Evolutionary conservation across 2,888 invertebrate genomes (phyloP).

Genomic region (Dysmachus trigonus): DNA sequence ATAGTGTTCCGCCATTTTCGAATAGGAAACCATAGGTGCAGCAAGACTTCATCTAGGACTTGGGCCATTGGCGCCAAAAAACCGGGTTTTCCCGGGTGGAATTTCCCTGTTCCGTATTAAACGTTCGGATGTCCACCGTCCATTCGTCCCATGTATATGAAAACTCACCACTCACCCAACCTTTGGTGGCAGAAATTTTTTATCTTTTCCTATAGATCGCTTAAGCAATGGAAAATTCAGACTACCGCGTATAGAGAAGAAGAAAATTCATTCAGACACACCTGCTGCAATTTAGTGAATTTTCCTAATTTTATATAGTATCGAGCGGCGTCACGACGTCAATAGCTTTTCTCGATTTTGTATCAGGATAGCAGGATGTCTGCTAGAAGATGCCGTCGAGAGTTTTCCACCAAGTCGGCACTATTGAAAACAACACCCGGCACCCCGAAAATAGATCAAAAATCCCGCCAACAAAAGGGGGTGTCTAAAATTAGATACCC

Average conservation of each 20-base stretch:
- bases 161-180: neutral
- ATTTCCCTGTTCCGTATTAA: neutral
- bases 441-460: slow-evolving; percentile 42
- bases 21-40: slow-evolving; percentile 30
- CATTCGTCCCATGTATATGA: neutral
- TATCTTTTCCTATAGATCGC: neutral
- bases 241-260: neutral
- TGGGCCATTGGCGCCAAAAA: neutral
- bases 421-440: neutral
- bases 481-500: slow-evolving; percentile 40
- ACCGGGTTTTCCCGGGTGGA: slow-evolving; percentile 21
- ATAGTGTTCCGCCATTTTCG: slow-evolving; percentile 43
- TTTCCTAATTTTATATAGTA: slow-evolving; percentile 26
- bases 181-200: neutral
- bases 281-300: neutral
- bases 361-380: slow-evolving; percentile 59
- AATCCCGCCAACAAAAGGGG: slow-evolving; percentile 1
- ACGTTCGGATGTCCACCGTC: neutral
- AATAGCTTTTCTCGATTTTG: slow-evolving; percentile 63
- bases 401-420: neutral
- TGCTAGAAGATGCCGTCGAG: slow-evolving; percentile 20
- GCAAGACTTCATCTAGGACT: neutral
- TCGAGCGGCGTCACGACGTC: slow-evolving; percentile 54
- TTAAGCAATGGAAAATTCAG: neutral
- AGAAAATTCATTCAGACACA: neutral